Percentiles rank a stretch among this genome's conserved stretches.
These are phyloP conservation scores for Hypena proboscidalis DNA, from an alignment of 2,888 invertebrate species.

Conservation along the genomic window DNA sequence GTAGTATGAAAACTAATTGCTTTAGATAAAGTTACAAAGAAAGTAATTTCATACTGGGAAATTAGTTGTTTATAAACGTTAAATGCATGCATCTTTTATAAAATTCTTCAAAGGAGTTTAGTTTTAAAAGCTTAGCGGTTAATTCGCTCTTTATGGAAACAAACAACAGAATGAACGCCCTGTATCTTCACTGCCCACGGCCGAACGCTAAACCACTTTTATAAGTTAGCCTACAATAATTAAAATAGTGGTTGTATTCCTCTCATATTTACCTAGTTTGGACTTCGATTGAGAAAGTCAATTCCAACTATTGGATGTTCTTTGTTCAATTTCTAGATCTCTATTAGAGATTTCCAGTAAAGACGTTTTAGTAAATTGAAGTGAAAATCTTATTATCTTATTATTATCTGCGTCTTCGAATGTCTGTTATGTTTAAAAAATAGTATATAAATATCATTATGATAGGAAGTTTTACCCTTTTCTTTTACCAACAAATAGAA, in stretches of 20 bases:
- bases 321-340: no score
- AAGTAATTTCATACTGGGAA: conserved; percentile 55
- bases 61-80: conserved; percentile 60
- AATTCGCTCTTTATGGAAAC: conserved; percentile 67
- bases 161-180: conserved; percentile 45
- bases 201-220: background rate
- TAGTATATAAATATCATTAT: no score
- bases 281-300: no score
- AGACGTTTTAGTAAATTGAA: no score
- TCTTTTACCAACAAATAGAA: no score
- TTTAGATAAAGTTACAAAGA: conserved; percentile 53
- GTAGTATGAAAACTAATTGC: conserved; percentile 34
- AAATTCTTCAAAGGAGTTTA: conserved; percentile 71
- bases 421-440: no score
- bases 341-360: no score
- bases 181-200: conserved; percentile 11
- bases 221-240: background rate
- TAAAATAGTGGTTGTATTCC: background rate
- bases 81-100: conserved; percentile 63
- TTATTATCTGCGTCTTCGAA: no score
- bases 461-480: no score
- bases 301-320: no score
- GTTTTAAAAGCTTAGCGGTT: conserved; percentile 68
- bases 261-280: no score
- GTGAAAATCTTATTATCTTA: no score